These are phyloP conservation scores for Auanema sp. DNA, from an alignment of 2,888 invertebrate genomes.

Conservation along the genomic window DNA sequence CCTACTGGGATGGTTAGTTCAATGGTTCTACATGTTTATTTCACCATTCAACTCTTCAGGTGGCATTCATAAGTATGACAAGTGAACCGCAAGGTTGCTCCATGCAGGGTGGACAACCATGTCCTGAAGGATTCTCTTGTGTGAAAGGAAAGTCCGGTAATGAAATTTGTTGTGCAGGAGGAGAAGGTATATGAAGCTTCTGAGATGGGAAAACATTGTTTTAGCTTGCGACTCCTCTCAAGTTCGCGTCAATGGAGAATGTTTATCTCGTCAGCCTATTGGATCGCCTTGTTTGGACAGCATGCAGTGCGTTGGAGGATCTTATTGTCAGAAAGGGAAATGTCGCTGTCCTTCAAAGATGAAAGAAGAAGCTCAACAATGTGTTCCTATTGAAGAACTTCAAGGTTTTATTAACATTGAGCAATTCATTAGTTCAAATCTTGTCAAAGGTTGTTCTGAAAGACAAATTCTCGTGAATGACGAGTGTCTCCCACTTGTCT, in stretches of 20 bases:
- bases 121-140: conserved; percentile 52
- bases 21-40: too few relatives aligned
- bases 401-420: too few relatives aligned
- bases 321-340: conserved; percentile 27
- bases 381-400: conserved; percentile 20
- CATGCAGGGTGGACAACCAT: conserved; percentile 42
- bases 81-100: conserved; percentile 49
- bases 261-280: conserved; percentile 32
- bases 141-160: conserved; percentile 42
- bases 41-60: conserved; percentile 26
- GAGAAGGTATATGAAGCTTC: conserved; percentile 27
- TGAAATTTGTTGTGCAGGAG: conserved; percentile 49
- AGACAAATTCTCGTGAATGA: conserved; percentile 37
- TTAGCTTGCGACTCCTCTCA: conserved; percentile 45
- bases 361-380: conserved; percentile 34
- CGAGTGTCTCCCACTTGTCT: conserved; percentile 42
- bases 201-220: conserved; percentile 9
- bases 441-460: too few relatives aligned
- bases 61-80: conserved; percentile 48
- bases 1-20: conserved; percentile 34
- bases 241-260: conserved; percentile 43
- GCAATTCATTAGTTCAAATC: too few relatives aligned
- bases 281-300: conserved; percentile 39
- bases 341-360: conserved; percentile 36
- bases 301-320: conserved; percentile 38